Percentiles rank a stretch among this genome's conserved stretches.
These are phyloP conservation scores for Elmis aenea DNA, from an alignment of 2,888 invertebrate species.

Conservation along the genomic window DNA sequence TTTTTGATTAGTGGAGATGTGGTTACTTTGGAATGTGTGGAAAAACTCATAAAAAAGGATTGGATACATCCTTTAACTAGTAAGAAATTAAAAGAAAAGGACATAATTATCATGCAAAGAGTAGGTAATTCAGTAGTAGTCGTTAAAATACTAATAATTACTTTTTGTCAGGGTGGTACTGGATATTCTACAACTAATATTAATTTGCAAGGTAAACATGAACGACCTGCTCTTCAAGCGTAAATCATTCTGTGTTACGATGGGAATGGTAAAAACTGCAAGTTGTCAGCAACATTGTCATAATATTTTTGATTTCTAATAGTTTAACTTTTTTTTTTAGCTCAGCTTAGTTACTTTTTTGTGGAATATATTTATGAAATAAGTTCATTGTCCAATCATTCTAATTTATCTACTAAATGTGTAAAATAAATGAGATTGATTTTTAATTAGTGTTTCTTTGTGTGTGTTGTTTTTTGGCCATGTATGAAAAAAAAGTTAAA, in stretches of 20 bases:
- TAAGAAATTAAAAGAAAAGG: constrained; percentile 77
- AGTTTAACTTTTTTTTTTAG: too few species aligned
- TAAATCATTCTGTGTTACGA: constrained; percentile 42
- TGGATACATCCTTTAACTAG: constrained; percentile 93
- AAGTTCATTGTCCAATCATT: too few species aligned
- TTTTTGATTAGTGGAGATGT: constrained; percentile 75
- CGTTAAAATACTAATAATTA: too few species aligned
- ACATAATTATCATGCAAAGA: constrained; percentile 88
- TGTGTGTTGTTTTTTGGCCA: too few species aligned
- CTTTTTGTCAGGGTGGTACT: constrained; percentile 91
- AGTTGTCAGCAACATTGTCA: not conserved
- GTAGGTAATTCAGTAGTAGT: too few species aligned
- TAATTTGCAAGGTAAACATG: constrained; percentile 76
- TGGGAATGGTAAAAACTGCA: not conserved
- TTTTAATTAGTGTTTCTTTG: too few species aligned
- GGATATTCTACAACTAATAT: constrained; percentile 87
- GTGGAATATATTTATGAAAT: too few species aligned
- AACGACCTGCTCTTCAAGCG: constrained; percentile 78
- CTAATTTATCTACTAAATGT: too few species aligned
- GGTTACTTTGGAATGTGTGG: constrained; percentile 93
- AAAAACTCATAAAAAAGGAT: constrained; percentile 93
- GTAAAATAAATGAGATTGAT: too few species aligned
- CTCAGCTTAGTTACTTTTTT: too few species aligned
- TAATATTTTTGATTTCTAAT: not conserved
- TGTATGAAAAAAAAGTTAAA: too few species aligned